Conservation (phyloP, 2,113 vertebrate species). For the Muntiacus muntjak region DNA sequence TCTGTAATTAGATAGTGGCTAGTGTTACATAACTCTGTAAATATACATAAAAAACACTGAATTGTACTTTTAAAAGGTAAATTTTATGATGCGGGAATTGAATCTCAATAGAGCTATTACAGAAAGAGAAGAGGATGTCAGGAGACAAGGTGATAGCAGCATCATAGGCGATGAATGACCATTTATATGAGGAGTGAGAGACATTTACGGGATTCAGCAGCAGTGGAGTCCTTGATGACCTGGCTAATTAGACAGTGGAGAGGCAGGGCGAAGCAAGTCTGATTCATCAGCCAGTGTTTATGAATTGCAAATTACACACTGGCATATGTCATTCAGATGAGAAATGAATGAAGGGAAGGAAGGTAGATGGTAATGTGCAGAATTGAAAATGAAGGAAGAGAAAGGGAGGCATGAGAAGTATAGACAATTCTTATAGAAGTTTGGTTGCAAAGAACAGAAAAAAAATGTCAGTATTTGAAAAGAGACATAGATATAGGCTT, state of each 20-base stretch:
- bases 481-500: not conserved
- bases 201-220: not conserved
- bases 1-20: conserved; percentile 36
- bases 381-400: not conserved
- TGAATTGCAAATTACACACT: not conserved
- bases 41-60: not conserved
- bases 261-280: not conserved
- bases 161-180: not conserved
- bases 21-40: not conserved
- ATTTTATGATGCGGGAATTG: not conserved
- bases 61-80: conserved; percentile 21
- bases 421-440: not conserved
- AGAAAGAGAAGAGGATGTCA: not conserved
- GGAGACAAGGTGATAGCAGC: not conserved
- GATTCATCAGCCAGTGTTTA: not conserved
- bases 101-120: not conserved
- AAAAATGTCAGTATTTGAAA: not conserved
- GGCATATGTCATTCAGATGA: not conserved
- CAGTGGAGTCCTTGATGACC: not conserved
- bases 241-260: not conserved
- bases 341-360: not conserved
- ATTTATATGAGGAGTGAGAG: not conserved
- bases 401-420: not conserved
- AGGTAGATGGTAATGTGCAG: not conserved
- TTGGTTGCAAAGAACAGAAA: not conserved